Conservation (phyloP, 2,888 invertebrate genomes). For the Stenolophus ochropezus region DNA sequence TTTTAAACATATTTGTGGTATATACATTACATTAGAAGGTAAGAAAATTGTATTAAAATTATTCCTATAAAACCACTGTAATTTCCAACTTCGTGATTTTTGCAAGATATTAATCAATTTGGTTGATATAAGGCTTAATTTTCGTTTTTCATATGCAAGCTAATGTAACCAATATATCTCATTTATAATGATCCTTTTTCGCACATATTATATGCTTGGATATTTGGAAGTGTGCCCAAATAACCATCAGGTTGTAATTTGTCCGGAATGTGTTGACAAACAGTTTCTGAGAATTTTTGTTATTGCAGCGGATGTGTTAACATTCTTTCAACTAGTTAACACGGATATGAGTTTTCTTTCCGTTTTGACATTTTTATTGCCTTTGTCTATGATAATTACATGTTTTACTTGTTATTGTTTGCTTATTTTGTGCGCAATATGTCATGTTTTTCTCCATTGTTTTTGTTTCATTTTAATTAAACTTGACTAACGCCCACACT, state of each 20-base stretch:
- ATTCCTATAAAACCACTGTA: too few relatives aligned
- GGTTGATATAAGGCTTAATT: too few relatives aligned
- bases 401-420: neutral
- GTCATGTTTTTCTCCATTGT: neutral
- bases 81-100: too few relatives aligned
- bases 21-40: too few relatives aligned
- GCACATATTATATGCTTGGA: neutral
- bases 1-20: too few relatives aligned
- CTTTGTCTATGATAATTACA: neutral
- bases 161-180: too few relatives aligned
- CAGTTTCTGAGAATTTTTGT: conserved; percentile 6
- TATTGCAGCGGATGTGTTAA: conserved; percentile 40
- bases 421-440: neutral
- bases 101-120: too few relatives aligned
- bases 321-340: conserved; percentile 32
- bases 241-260: conserved; percentile 11
- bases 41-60: too few relatives aligned
- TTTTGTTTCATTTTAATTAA: neutral
- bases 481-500: neutral
- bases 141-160: too few relatives aligned
- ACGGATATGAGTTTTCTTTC: conserved; percentile 23
- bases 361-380: conserved; percentile 6
- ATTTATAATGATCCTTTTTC: neutral
- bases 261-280: conserved; percentile 18
- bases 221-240: neutral